Evolutionary conservation across 2,797 vertebrate genomes (phyloP).

Genomic region (Bucorvus abyssinicus): DNA sequence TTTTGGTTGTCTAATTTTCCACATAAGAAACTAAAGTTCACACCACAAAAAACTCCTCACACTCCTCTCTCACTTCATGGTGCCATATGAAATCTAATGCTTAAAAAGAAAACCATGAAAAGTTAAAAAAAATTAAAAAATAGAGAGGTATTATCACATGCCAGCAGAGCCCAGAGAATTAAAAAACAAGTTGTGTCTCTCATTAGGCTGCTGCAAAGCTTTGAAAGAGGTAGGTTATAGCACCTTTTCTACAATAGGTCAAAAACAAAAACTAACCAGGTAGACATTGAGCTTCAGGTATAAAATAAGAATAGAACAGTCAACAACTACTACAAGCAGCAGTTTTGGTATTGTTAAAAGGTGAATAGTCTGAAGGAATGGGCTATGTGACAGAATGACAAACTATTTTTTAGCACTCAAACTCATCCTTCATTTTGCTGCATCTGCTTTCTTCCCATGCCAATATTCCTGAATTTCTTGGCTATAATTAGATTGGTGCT

Average conservation of each 20-base stretch:
- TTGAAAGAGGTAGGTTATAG: not conserved
- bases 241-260: not conserved
- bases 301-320: not conserved
- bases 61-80: conserved; percentile 14
- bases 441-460: not conserved
- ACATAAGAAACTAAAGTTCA: conserved; percentile 12
- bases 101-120: conserved; percentile 26
- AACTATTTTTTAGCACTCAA: not conserved
- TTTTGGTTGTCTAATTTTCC: conserved; percentile 59
- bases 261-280: not conserved
- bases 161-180: conserved; percentile 30
- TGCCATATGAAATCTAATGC: not conserved
- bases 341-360: not conserved
- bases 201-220: not conserved
- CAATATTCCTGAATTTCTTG: not conserved
- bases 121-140: conserved; percentile 10
- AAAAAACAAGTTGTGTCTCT: conserved; percentile 40
- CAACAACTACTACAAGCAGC: not conserved
- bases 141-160: not conserved
- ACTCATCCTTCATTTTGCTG: not conserved
- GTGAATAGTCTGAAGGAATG: not conserved
- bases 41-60: conserved; percentile 8
- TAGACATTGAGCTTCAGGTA: not conserved
- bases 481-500: not conserved
- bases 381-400: not conserved